Base-by-base conservation (phyloP, 2,888 invertebrate species). In the Alsophila aescularia region DNA sequence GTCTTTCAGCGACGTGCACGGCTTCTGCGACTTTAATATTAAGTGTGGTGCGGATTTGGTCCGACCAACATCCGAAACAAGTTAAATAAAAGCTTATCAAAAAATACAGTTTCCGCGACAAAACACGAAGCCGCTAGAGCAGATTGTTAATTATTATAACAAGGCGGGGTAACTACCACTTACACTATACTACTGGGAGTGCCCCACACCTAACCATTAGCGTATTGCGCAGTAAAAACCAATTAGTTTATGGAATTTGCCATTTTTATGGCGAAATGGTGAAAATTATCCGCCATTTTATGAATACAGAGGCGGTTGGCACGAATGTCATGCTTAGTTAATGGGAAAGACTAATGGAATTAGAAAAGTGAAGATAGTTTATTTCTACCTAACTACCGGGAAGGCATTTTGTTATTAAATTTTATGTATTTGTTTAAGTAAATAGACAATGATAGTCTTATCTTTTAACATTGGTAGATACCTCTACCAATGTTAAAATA, bases 151-250 rank as follows among this genome's bases (percentile, higher is more conserved):
- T 32, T 32, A n/a, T 2, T 6, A 12, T 27, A 41, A 31, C 15
- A 41, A 18, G 31, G 32, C 1, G 32, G 18, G 31, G 27, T 40
- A 14, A 27, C 29, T 41, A 9, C 29, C 29, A 41, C 15, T 12
- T 31, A 42, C n/a, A n/a, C 15, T 15, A 15, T 2, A 2, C 10
- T 15, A n/a, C n/a, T n/a, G 27, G 49, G 49, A 18, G 54, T 40
- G 54, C 54, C 27, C 42, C 54, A 34, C 49, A 44, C 54, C 52
- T 42, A 53, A 36, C 55, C 41, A 51, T 56, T 56, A 56, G 43
- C 10, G 6, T 34, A 50, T 51, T 47, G 55, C 50, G 45, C 40
- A 41, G 37, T 50, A 31, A 45, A 55, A 50, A 41, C 24, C 50
- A 31, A 51, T 56, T 56, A 56, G 14, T 18, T 47, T 47, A 31